Base-by-base conservation (phyloP, 2,888 invertebrate genomes). In the Cosmorhoe ocellata region DNA sequence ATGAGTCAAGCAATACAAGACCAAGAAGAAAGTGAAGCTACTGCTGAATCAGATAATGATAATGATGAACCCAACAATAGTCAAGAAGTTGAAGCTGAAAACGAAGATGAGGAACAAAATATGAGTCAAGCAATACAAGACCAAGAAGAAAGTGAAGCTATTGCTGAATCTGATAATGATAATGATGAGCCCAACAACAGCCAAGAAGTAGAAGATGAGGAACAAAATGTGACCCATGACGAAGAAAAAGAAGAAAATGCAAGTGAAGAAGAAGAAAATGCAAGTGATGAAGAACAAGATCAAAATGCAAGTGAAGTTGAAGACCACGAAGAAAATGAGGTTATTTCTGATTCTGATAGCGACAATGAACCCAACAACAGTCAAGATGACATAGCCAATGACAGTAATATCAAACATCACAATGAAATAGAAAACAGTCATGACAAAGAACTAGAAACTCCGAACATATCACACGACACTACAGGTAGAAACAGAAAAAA, bases 401-500 rank as follows among this genome's bases (percentile, higher is more conserved):
- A 56, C 8, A 58, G 36, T 37, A 59, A 62, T 18, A 31, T 47
- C 22, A 39, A 62, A 24, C 36, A 58, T 27, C 49, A 12, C 3
- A 45, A 48, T 12, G 48, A 44, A 45, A 56, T 51, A 27, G 56
- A 59, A 31, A 59, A 46, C 14, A 52, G 11, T 3, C 11, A 7
- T 14, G 34, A 57, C 8, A 58, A 61, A 36, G 55, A 56, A 45
- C 28, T 38, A 3, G 59, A 55, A 59, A 66, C 67, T 6, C 64
- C 69, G 0, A 68, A 79, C 18, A 49, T 58, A 9, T 70, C 72
- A 7, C 75, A 76, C 32, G 72, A 79, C 32, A 79, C 76, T 8
- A 79, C 76, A 3, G 75, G 71, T 39, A 68, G 69, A 44, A 58
- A 73, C 22, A 71, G 67, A 57, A 67, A 69, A 27, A 76, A 74